Evolutionary conservation across 2,113 vertebrate genomes (phyloP), one percentile per base, ranked within the genome.

Genomic region (Nerophis ophidion): DNA sequence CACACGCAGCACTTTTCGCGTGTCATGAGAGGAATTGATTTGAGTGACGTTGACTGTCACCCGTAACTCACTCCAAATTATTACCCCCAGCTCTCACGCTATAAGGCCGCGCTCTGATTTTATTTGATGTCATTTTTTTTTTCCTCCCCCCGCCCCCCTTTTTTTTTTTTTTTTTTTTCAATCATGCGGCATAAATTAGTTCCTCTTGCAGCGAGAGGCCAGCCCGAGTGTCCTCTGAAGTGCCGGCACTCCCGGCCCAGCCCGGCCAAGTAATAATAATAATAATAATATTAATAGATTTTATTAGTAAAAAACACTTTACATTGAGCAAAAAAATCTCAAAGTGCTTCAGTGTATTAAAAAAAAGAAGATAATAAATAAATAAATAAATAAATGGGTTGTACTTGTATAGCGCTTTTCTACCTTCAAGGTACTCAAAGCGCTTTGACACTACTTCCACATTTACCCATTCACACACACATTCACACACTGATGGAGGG

Each of bases 121-220:
- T 75, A 77, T 74, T 67, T 55, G 65, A 70, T 75, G 80, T 78
- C 80, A 77, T 82, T 84, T 83, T 72, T 75, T 83, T 11, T 13
- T 5, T 2, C 33, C 33, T 33, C 7, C 33, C 13, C 26, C 26
- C 26, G 26, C 26, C 26, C 26, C 4, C 4, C 4, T 26, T 26
- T 26, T 26, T 26, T 38, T 81, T 85, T 81, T 26, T 26, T 26
- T 26, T 26, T 26, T 26, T 26, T 38, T 81, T 85, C 79, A 80
- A 82, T 84, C 67, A 73, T 69, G 8, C 8, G 40, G 68, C 65
- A 77, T 86, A 84, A 85, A 83, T 85, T 78, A 82, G 74, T 62
- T 45, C 58, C 68, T 61, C 15, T 66, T 75, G 72, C 68, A 79
- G 36, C 42, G 63, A 75, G 65, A 71, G 56, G 68, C 60, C 61